Evolutionary conservation across 2,797 vertebrate genomes (phyloP), one percentile per base, ranked within the genome.

Genomic region (Lutjanus argentimaculatus): DNA sequence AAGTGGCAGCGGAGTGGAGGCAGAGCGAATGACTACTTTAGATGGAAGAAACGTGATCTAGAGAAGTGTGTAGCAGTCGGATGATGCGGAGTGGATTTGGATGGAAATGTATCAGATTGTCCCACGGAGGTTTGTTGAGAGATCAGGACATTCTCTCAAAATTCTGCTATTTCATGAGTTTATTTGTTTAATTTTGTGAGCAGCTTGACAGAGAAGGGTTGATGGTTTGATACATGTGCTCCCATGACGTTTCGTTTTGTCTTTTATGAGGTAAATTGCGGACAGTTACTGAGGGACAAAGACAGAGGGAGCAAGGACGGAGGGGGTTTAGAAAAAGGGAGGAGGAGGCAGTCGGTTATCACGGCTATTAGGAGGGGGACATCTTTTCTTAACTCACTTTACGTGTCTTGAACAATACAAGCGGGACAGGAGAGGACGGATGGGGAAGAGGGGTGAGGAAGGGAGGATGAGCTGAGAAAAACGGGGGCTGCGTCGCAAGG

Each of bases 401-500:
- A 66, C 7, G 10, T 77, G 65, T 83, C 64, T 83, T 7, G 1
- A 83, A 85, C 71, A 51, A 64, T 74, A 21, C 57, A 22, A 75
- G 65, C 73, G 65, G 78, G 86, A 88, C 72, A 64, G 68, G 84
- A 79, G 59, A 53, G 74, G 84, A 69, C 12, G 57, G 75, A 56
- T 55, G 67, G 79, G 76, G 52, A 77, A 63, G 75, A 45, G 36
- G 72, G 75, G 59, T 55, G 70, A 76, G 45, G 25, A 66, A 42
- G 21, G 55, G 72, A 65, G 67, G 82, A 71, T 61, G 3, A 15
- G n/a, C 8, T n/a, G 72, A 75, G 59, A 62, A 13, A 65, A 49
- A n/a, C 49, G 58, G 66, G 82, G 75, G 67, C 72, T 81, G 85
- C 74, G 72, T 91, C 19, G 67, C 90, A 91, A 94, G 91, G 92